Evolutionary conservation across 2,113 vertebrate genomes (phyloP), one percentile per base, ranked within the genome.

Genomic region (Typhlomys cinereus): DNA sequence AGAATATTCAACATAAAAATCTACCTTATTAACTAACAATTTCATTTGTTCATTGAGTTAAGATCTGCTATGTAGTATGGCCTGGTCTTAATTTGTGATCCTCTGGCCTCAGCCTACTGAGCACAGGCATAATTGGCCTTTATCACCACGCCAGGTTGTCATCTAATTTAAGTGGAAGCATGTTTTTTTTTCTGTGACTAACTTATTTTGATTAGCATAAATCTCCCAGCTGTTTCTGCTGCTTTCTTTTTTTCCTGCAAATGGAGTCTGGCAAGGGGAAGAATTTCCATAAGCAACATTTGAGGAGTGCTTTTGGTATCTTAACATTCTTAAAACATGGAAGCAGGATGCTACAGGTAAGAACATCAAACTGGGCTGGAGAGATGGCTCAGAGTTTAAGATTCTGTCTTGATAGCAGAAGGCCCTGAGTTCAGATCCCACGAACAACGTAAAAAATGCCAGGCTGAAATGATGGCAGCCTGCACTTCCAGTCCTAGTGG

Each of bases 191-290:
- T 89, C 61, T 67, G n/a, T 61, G 31, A n/a, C 39, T 46, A 62
- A 31, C 48, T 93, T 88, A 59, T 71, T 91, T 89, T 41, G 62
- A 36, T 84, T 89, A 75, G 71, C 23, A 36, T 84, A 74, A 62
- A 79, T 62, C 86, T 88, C 14, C 75, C 52, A 74, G 41, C n/a
- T 64, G 34, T 94, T 91, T 91, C n/a, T 94, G 70, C 80, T 78
- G 59, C 62, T 86, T 92, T 78, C 36, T 85, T 61, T 57, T 84
- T 66, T 81, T n/a, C 57, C 46, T 93, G 12, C 81, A 79, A 94
- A 67, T 85, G 44, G 25, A n/a, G 29, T 73, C 74, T 52, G 76
- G 67, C 31, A 80, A 52, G 79, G 62, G 62, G 34, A 88, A 82
- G 71, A 87, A 76, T 57, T 76, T 92, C 48, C 69, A 76, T 23